Evolutionary conservation across 2,888 invertebrate genomes (phyloP).

Genomic region (Catocala fraxini): DNA sequence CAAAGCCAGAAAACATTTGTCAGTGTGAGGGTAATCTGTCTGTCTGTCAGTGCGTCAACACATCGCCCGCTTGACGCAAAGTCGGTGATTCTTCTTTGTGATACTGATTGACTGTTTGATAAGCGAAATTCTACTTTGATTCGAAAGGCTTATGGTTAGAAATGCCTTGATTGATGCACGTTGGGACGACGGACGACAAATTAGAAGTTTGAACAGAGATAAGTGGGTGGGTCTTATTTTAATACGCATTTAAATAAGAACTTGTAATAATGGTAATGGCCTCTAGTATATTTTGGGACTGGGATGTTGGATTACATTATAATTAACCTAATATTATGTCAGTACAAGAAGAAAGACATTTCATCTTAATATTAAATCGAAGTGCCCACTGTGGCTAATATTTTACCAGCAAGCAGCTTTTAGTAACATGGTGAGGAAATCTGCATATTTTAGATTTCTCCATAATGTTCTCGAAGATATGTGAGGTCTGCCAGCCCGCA

Average conservation of each 20-base stretch:
- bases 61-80: constrained; percentile 65
- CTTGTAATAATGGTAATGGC: constrained; percentile 45
- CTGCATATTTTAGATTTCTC: too few species aligned
- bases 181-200: constrained; percentile 53
- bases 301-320: constrained; percentile 19
- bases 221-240: constrained; percentile 49
- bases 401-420: too few species aligned
- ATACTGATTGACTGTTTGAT: constrained; percentile 79
- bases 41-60: constrained; percentile 77
- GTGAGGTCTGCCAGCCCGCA: too few species aligned
- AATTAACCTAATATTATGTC: constrained; percentile 22
- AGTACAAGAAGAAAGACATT: not conserved
- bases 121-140: constrained; percentile 74
- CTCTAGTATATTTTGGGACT: constrained; percentile 14
- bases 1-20: constrained; percentile 69
- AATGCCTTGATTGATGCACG: constrained; percentile 70
- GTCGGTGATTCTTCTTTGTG: constrained; percentile 76
- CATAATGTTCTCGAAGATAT: too few species aligned
- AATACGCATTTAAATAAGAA: constrained; percentile 47
- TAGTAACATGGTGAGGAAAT: too few species aligned
- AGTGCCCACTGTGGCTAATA: too few species aligned
- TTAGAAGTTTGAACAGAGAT: constrained; percentile 58
- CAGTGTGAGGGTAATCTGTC: constrained; percentile 74
- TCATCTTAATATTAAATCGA: too few species aligned
- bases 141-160: constrained; percentile 62